Evolutionary conservation across 2,797 vertebrate species (phyloP), one percentile per base, ranked within the genome.

Genomic region (Xenentodon cancila): DNA sequence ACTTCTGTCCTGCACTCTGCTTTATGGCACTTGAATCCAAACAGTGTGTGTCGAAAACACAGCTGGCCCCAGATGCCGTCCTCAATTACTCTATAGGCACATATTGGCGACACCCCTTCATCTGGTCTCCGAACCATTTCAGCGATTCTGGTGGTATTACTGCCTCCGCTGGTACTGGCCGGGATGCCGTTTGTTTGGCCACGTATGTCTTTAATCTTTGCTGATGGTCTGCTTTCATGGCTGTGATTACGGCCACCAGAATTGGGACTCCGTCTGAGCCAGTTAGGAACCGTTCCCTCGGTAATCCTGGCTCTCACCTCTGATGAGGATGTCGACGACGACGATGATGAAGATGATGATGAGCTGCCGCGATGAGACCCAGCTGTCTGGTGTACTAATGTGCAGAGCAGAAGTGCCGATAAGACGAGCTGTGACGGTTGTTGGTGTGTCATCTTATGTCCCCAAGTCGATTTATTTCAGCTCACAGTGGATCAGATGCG

Each of bases 1-100:
- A 91, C 90, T 61, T 91, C 93, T 42, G 82, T 88, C 73, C 82
- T 90, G 91, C 97, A 98, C 58, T 89, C 87, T 4, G 86, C 87
- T 1, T 81, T 77, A 20, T 65, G 68, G 88, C 97, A 99, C 72
- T 73, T 85, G 89, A 95, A 97, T 47, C 92, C 93, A 5, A 85
- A 84, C 69, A 90, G 88, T 0, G 92, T 91, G 70, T 91, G 87
- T 58, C 96, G 92, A 86, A 97, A 98, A 60, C 97, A 98, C 1
- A 98, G 88, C 56, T 90, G 89, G 2, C 84, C 88, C 7, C 88
- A 84, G n/a, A 88, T 77, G 42, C 85, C 87, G 15, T 91, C 87
- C 67, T 93, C 86, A 13, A 93, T 86, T 74, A 95, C 91, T 73
- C 94, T 93, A 90, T 97, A 98, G 27, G 96, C 96, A 77, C 97